Percentiles rank a stretch among this genome's conserved stretches.
Evolutionary conservation across 2,113 vertebrate species (phyloP).

Genomic region (Tachysurus vachellii): DNA sequence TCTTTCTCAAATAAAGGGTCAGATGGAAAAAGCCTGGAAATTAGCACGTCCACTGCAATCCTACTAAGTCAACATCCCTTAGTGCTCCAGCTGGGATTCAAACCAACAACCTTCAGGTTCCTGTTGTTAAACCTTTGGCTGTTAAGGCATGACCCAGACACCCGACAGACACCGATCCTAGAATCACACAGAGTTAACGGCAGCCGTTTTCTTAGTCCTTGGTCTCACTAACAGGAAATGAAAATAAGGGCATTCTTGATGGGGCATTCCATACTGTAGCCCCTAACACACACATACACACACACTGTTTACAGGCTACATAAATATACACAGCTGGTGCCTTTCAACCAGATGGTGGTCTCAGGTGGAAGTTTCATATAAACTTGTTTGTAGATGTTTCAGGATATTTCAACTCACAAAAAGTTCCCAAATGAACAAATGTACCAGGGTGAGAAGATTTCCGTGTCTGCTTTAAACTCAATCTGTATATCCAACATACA

Average conservation of each 20-base stretch:
- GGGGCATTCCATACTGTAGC: conserved; percentile 45
- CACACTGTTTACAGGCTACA: conserved; percentile 32
- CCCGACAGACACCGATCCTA: not conserved
- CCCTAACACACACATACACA: not conserved
- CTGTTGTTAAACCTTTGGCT: conserved; percentile 10
- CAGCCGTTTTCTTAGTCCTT: not conserved
- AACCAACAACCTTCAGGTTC: conserved; percentile 7
- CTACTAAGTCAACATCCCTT: conserved; percentile 20
- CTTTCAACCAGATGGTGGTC: conserved; percentile 15
- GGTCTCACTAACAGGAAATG: conserved; percentile 28
- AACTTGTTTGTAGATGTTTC: conserved; percentile 14
- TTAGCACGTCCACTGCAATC: not conserved
- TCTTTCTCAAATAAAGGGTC: conserved; percentile 15
- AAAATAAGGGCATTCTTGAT: conserved; percentile 20
- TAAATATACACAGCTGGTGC: conserved; percentile 5
- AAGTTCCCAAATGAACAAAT: not conserved
- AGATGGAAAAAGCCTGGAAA: conserved; percentile 12
- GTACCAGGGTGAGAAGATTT: not conserved
- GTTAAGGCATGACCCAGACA: not conserved
- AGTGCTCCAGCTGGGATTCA: not conserved
- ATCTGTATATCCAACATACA: not conserved
- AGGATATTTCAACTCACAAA: conserved; percentile 6
- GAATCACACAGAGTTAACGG: not conserved
- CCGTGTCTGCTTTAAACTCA: not conserved
- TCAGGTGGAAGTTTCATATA: conserved; percentile 37